Percentiles rank a stretch among this genome's conserved stretches.
Evolutionary conservation across 2,797 vertebrate genomes (phyloP).

Genomic region (Trematomus bernacchii): DNA sequence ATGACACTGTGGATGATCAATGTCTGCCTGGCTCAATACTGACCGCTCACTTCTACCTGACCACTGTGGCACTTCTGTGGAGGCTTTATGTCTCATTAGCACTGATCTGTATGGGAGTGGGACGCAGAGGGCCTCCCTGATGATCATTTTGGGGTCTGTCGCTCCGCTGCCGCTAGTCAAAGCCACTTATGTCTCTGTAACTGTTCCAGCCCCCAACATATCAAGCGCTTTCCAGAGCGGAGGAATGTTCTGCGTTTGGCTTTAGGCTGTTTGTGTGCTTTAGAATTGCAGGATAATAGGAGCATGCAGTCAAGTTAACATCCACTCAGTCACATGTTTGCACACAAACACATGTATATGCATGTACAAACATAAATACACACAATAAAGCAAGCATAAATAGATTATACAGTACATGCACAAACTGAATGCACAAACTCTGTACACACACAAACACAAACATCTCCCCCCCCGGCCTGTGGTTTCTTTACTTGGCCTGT

Average conservation of each 20-base stretch:
- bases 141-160: constrained; percentile 26
- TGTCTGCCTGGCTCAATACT: constrained; percentile 1
- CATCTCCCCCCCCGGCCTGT: constrained; percentile 11
- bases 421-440: constrained; percentile 25
- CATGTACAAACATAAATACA: constrained; percentile 2
- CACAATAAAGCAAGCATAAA: constrained; percentile 11
- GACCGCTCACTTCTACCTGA: not conserved
- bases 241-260: constrained; percentile 67
- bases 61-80: constrained; percentile 1
- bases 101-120: constrained; percentile 1
- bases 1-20: constrained; percentile 17
- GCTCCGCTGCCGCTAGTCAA: constrained; percentile 40
- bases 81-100: constrained; percentile 31
- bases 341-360: constrained; percentile 11
- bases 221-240: constrained; percentile 49
- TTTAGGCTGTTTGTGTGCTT: constrained; percentile 62
- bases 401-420: constrained; percentile 17
- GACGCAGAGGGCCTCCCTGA: constrained; percentile 19
- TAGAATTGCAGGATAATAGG: constrained; percentile 53
- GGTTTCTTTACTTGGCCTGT: constrained; percentile 37
- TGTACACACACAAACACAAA: constrained; percentile 44
- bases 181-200: constrained; percentile 52
- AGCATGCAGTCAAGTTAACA: constrained; percentile 31
- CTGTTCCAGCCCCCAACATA: constrained; percentile 33
- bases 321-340: constrained; percentile 26